Evolutionary conservation across 2,888 invertebrate genomes (phyloP), one percentile per base, ranked within the genome.

Genomic region (Drosophila barbarae): DNA sequence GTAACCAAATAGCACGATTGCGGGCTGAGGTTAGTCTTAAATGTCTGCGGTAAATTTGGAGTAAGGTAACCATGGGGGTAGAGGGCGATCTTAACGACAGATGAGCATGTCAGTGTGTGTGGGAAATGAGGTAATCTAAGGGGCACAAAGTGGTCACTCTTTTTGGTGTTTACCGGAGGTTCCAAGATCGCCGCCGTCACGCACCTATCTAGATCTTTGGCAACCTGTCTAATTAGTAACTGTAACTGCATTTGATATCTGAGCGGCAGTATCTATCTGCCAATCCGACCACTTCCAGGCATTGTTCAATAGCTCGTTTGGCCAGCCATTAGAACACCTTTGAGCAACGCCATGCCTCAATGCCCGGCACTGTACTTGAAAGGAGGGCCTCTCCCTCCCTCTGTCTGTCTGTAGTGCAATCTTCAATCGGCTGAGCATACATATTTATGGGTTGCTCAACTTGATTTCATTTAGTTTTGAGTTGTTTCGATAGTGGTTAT

Each of bases 281-380:
- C n/a, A 58, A 44, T 13, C 46, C 9, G 46, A 5, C 44, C 60
- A 67, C 67, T 68, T 68, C 68, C 68, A 68, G 60, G 50, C 66
- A 68, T 68, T 68, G 68, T 68, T 67, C 68, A 69, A 69, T 50
- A 69, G 75, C 77, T 71, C 64, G 68, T 77, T 80, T 80, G 78
- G 76, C 73, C 78, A 80, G 68, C 58, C 78, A 79, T 79, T 79
- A 79, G 79, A 79, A 79, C 78, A 81, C 77, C 78, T 79, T 79
- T 78, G 41, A 66, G 78, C 78, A 81, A 78, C 72, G 50, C 38
- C 53, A 34, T 59, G 79, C 67, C 55, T 79, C 70, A 79, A 81
- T 81, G 81, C 70, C 51, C 69, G 54, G 59, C 49, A 28, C 65
- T 41, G 46, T 64, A 39, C 39, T 51, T 41, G 39, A 21, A 32